Evolutionary conservation across 2,888 invertebrate species (phyloP).

Genomic region (Agonopterix arenella): DNA sequence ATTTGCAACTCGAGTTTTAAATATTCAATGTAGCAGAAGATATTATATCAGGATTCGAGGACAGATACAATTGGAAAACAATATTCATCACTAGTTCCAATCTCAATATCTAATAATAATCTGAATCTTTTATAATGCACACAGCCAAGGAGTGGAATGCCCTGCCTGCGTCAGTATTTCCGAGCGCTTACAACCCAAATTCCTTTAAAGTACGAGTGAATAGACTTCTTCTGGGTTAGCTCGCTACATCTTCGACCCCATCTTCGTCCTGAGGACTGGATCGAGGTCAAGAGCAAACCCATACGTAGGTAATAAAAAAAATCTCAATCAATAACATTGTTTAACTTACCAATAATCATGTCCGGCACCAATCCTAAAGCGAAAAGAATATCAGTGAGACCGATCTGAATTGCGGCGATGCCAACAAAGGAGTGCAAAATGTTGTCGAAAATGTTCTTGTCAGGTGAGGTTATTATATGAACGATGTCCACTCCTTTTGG

Average conservation of each 20-base stretch:
- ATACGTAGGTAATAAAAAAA: too few relatives aligned
- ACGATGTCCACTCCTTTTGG: slow-evolving; percentile 78
- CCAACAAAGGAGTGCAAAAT: slow-evolving; percentile 84
- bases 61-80: neutral
- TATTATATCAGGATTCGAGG: neutral
- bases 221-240: too few relatives aligned
- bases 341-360: slow-evolving; percentile 68
- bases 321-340: neutral
- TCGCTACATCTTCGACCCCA: too few relatives aligned
- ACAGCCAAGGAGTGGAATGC: too few relatives aligned
- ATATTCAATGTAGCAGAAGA: neutral
- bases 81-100: neutral
- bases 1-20: neutral
- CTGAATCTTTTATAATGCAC: too few relatives aligned
- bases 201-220: too few relatives aligned
- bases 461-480: slow-evolving; percentile 74
- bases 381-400: slow-evolving; percentile 33
- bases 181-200: too few relatives aligned
- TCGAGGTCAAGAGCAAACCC: too few relatives aligned
- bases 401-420: slow-evolving; percentile 81
- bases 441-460: slow-evolving; percentile 66
- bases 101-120: too few relatives aligned
- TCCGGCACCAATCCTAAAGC: slow-evolving; percentile 18
- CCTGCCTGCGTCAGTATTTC: too few relatives aligned
- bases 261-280: too few relatives aligned